A percentile compares a stretch with the other conserved stretches of the same genome.
phyloP scores from a whole-genome alignment of 2,888 invertebrate species.

The Harpalus rufipes region DNA sequence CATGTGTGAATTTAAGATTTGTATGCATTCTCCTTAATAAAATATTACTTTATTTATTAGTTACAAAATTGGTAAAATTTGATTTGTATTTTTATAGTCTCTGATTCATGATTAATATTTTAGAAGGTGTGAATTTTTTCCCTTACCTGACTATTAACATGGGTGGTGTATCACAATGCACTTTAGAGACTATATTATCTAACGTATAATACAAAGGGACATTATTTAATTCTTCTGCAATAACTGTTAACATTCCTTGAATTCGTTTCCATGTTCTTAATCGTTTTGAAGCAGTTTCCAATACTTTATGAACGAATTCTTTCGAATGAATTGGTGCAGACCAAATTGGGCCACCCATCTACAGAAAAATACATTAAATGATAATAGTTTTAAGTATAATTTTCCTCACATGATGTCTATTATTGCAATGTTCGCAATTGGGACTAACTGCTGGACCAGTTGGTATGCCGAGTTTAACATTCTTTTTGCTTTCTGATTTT shows the following conservation, averaged over 20 bases:
- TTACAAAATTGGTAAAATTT: no score
- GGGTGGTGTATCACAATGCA: slow-evolving; percentile 86
- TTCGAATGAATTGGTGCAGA: slow-evolving; percentile 90
- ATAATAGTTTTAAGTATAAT: not conserved
- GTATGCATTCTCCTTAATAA: no score
- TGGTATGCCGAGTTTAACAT: slow-evolving; percentile 84
- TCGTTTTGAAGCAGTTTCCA: slow-evolving; percentile 77
- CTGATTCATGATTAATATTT: not conserved
- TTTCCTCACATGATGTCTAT: slow-evolving; percentile 84
- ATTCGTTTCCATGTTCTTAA: slow-evolving; percentile 87
- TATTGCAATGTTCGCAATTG: slow-evolving; percentile 87
- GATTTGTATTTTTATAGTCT: slow-evolving; percentile 44
- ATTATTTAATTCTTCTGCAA: slow-evolving; percentile 90
- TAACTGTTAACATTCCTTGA: slow-evolving; percentile 88
- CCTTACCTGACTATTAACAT: slow-evolving; percentile 84
- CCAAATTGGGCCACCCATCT: slow-evolving; percentile 98
- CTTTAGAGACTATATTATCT: slow-evolving; percentile 86
- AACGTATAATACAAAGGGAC: slow-evolving; percentile 92
- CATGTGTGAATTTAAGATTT: no score
- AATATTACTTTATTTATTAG: no score
- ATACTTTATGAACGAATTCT: slow-evolving; percentile 85
- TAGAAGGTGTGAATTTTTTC: not conserved
- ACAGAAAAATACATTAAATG: slow-evolving; percentile 69
- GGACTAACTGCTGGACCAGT: slow-evolving; percentile 83
- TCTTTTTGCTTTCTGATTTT: slow-evolving; percentile 80